Base-by-base conservation (phyloP, 2,113 vertebrate species). In the Antennarius striatus region DNA sequence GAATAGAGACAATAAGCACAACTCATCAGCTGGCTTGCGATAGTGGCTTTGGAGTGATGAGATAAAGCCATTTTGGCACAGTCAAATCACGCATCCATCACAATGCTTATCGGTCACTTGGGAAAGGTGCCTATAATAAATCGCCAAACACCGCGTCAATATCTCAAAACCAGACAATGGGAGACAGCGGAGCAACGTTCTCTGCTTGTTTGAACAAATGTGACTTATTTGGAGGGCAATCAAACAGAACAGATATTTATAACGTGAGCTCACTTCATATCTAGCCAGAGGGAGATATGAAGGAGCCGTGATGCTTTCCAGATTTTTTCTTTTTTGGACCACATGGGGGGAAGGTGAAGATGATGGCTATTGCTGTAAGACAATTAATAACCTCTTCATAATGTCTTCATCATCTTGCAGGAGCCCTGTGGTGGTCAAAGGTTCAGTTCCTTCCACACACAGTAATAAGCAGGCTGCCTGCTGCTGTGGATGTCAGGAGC, bases 111-210 rank as follows among this genome's bases (percentile, higher is more conserved):
- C 91, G 87, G 86, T 85, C 89, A 86, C 89, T 79, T 17, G 81
- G 86, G 89, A 88, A 82, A 90, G 88, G 87, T 86, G 86, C 83
- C 86, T 85, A 62, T 85, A 89, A 90, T 89, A 88, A 88, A 92
- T 89, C 47, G 85, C 69, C 73, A 61, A 60, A 68, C 29, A 76
- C 71, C 57, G 80, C 82, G 65, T 90, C 80, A 71, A 85, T 82
- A 79, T 85, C 85, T 86, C 74, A 63, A 7, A 76, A 81, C 67
- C 79, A 87, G 84, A 88, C 84, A 86, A 86, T 83, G 84, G 82
- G 84, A 78, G 79, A 73, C 75, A 58, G 83, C 30, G 59, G 71
- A 76, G 86, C 75, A n/a, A 58, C 10, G 67, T 63, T 84, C 68
- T 45, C 28, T 60, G 79, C 87, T 89, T 88, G 86, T 91, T 90